A percentile compares a stretch with the other conserved stretches of the same genome.
Conservation (phyloP, 2,797 vertebrate genomes). For the Enteromius trimaculatus region DNA sequence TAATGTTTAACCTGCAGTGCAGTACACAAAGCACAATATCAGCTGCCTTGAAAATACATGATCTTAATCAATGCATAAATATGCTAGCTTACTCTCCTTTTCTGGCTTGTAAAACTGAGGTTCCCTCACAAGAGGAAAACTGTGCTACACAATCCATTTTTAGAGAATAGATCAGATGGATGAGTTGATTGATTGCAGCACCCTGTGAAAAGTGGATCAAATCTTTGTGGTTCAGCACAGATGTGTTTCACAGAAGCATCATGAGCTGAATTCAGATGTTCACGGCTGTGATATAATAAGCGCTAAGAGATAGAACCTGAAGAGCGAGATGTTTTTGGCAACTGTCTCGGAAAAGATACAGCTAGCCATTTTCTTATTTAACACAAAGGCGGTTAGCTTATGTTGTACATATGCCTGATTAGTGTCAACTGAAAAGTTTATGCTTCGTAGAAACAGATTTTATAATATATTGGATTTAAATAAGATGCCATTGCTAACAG, state of each 20-base stretch:
- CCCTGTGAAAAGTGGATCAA: slow-evolving; percentile 35
- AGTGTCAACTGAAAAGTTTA: neutral
- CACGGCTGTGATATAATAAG: neutral
- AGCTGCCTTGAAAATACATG: neutral
- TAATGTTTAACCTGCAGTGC: slow-evolving; percentile 22
- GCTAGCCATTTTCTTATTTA: neutral
- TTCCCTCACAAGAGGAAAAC: slow-evolving; percentile 15
- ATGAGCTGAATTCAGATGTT: slow-evolving; percentile 19
- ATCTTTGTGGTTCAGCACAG: slow-evolving; percentile 23
- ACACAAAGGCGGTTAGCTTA: neutral
- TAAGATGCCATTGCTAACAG: neutral
- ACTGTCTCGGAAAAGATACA: neutral
- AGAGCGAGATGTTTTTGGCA: neutral
- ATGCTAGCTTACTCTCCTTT: neutral
- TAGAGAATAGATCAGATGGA: slow-evolving; percentile 17
- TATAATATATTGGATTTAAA: neutral
- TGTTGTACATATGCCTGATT: neutral
- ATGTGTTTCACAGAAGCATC: slow-evolving; percentile 5
- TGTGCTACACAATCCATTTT: slow-evolving; percentile 2
- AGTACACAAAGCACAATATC: neutral
- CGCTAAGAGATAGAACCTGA: neutral
- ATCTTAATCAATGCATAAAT: slow-evolving; percentile 12
- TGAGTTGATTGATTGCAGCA: slow-evolving; percentile 15
- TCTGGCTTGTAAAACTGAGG: neutral
- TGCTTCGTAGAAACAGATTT: neutral